phyloP scores from a whole-genome alignment of 35 echinoderm and acorn worm species.

The Lytechinus variegatus region DNA sequence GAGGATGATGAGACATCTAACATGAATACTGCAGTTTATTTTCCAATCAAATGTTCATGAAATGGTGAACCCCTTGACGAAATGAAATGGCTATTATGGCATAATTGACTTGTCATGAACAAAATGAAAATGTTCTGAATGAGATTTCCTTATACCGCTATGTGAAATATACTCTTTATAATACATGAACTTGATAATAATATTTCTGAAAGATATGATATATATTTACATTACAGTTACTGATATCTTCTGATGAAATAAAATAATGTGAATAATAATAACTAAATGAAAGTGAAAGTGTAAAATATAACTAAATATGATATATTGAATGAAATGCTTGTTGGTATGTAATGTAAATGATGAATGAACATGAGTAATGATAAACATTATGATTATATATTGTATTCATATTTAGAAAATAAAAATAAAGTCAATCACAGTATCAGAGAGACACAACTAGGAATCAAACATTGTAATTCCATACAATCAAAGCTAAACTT shows the following conservation, averaged over 20 bases:
- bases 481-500: neutral
- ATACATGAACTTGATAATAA: neutral
- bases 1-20: neutral
- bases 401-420: neutral
- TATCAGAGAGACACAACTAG: neutral
- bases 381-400: neutral
- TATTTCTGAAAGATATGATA: neutral
- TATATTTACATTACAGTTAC: neutral
- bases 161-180: neutral
- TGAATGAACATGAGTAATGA: neutral
- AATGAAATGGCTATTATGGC: neutral
- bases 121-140: neutral
- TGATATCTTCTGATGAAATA: neutral
- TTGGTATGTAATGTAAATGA: neutral
- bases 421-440: neutral
- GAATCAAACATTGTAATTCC: neutral
- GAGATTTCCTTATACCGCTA: neutral
- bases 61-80: neutral
- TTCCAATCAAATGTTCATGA: slow-evolving; percentile 11
- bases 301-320: neutral
- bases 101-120: neutral
- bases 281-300: neutral
- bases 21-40: neutral
- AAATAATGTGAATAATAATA: neutral
- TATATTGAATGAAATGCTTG: neutral